phyloP scores from a whole-genome alignment of 2,888 invertebrate species.

The Drosophila hawaiiensis region DNA sequence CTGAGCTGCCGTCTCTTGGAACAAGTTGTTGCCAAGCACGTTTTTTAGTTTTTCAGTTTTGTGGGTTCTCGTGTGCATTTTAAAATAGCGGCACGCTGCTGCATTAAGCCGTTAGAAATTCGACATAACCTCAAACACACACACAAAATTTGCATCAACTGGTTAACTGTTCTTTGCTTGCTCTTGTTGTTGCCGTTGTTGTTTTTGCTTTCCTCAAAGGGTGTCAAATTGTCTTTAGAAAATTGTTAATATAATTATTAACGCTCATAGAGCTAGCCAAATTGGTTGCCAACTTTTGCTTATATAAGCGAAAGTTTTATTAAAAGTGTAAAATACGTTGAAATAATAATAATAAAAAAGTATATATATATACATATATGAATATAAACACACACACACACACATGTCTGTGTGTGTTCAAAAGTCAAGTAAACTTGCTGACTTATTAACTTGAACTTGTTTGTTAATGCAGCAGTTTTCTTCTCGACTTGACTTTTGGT shows the following conservation, averaged over 20 bases:
- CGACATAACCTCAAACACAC: constrained; percentile 62
- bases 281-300: constrained; percentile 65
- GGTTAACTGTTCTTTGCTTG: constrained; percentile 44
- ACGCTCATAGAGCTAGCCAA: constrained; percentile 63
- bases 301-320: constrained; percentile 77
- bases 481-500: constrained; percentile 59
- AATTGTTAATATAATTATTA: constrained; percentile 68
- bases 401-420: constrained; percentile 15
- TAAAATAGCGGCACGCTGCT: constrained; percentile 73
- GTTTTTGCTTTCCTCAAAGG: constrained; percentile 36
- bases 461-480: constrained; percentile 77
- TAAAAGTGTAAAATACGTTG: constrained; percentile 44
- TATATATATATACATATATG: constrained; percentile 4
- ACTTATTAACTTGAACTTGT: constrained; percentile 74
- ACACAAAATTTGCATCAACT: constrained; percentile 54
- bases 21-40: constrained; percentile 79
- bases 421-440: constrained; percentile 64
- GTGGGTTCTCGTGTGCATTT: constrained; percentile 70
- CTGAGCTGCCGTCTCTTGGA: constrained; percentile 62
- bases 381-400: constrained; percentile 1
- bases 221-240: constrained; percentile 64
- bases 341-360: constrained; percentile 27
- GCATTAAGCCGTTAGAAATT: constrained; percentile 75
- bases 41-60: constrained; percentile 78
- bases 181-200: not conserved